Evolutionary conservation across 2,113 vertebrate genomes (phyloP).

Genomic region (Leucopsar rothschildi): DNA sequence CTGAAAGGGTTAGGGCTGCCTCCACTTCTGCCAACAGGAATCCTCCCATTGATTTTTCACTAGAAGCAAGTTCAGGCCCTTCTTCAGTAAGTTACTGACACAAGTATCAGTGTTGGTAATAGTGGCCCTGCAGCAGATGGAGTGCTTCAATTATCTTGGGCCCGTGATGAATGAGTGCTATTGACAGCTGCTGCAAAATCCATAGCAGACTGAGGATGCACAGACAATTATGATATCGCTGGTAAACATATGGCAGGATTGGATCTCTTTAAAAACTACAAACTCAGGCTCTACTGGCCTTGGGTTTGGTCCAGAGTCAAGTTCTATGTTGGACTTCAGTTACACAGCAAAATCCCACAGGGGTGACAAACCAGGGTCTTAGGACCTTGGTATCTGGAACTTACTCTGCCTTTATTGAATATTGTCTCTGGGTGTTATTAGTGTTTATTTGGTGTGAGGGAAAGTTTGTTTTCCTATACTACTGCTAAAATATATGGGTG

Average conservation of each 20-base stretch:
- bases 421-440: background rate
- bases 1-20: conserved; percentile 37
- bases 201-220: conserved; percentile 54
- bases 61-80: conserved; percentile 49
- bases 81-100: conserved; percentile 57
- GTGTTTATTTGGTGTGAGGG: background rate
- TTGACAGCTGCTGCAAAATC: conserved; percentile 68
- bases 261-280: background rate
- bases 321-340: background rate
- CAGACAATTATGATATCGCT: conserved; percentile 57
- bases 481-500: background rate
- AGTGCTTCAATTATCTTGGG: conserved; percentile 60
- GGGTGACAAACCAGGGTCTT: background rate
- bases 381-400: background rate
- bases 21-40: background rate
- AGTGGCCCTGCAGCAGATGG: conserved; percentile 65
- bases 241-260: conserved; percentile 58
- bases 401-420: background rate
- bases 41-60: conserved; percentile 37
- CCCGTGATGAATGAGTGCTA: conserved; percentile 48
- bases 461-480: background rate
- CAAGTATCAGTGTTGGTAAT: conserved; percentile 53
- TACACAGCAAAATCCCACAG: background rate
- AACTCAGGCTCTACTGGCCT: background rate
- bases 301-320: conserved; percentile 25